Evolutionary conservation across 2,797 vertebrate genomes (phyloP).

Genomic region (Aselliscus stoliczkanus): DNA sequence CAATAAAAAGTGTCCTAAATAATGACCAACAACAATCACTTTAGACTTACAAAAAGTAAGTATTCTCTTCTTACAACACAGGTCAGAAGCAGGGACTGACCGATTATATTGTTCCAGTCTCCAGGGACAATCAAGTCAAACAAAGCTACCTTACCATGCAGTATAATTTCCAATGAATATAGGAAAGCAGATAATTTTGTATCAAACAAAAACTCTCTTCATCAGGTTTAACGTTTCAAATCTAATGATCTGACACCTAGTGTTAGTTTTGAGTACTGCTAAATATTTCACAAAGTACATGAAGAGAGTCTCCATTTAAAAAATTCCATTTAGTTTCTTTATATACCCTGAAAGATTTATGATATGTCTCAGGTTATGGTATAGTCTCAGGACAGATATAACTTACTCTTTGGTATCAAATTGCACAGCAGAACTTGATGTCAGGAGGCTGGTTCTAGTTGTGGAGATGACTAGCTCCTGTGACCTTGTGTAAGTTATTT

Average conservation of each 20-base stretch:
- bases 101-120: background rate
- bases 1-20: background rate
- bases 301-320: background rate
- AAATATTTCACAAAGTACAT: background rate
- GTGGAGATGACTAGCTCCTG: background rate
- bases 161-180: background rate
- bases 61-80: slow-evolving; percentile 3
- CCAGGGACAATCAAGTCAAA: background rate
- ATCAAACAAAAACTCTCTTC: background rate
- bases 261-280: slow-evolving; percentile 70
- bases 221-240: slow-evolving; percentile 39
- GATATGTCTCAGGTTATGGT: background rate
- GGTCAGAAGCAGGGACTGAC: background rate
- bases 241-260: slow-evolving; percentile 69
- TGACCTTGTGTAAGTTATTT: background rate
- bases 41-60: slow-evolving; percentile 5
- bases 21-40: slow-evolving; percentile 16
- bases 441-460: background rate
- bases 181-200: background rate
- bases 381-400: background rate
- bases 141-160: background rate
- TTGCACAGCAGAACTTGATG: background rate
- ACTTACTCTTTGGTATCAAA: background rate
- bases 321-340: background rate
- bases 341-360: background rate